Percentiles rank a stretch among this genome's conserved stretches.
These are phyloP conservation scores for Musca domestica DNA, from an alignment of 1,140 invertebrate species.

Conservation along the genomic window DNA sequence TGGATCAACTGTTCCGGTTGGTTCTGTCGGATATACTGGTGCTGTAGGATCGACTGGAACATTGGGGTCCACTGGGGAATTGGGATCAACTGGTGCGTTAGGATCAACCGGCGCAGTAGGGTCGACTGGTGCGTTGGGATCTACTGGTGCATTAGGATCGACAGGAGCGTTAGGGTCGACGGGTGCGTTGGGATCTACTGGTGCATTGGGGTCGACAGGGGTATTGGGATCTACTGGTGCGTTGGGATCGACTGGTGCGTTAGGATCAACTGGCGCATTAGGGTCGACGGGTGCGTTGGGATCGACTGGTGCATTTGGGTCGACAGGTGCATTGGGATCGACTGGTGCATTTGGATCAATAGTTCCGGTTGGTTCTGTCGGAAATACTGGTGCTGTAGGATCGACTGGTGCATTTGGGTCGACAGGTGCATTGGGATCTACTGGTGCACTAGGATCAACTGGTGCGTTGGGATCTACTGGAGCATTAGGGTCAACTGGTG, in stretches of 20 bases:
- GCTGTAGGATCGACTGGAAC: constrained; percentile 13
- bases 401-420: constrained; percentile 15
- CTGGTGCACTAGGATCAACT: constrained; percentile 30
- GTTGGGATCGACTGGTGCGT: background rate
- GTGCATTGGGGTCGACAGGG: background rate
- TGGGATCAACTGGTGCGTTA: constrained; percentile 17
- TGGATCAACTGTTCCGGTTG: background rate
- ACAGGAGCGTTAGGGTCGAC: background rate
- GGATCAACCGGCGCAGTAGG: background rate
- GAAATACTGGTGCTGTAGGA: constrained; percentile 15
- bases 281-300: background rate
- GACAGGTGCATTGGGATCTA: background rate
- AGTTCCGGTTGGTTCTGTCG: constrained; percentile 13
- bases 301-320: background rate
- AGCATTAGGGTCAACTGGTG: constrained; percentile 30
- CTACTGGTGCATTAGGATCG: background rate
- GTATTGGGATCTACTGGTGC: background rate
- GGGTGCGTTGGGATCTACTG: background rate
- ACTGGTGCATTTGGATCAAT: constrained; percentile 17
- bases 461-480: constrained; percentile 22
- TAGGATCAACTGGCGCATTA: background rate
- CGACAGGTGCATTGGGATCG: constrained; percentile 12
- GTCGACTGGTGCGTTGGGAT: background rate
- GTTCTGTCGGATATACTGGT: constrained; percentile 12
- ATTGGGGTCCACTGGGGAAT: constrained; percentile 10